These are phyloP conservation scores for Salvelinus alpinus DNA, from an alignment of 2,113 vertebrate species.

Conservation along the genomic window DNA sequence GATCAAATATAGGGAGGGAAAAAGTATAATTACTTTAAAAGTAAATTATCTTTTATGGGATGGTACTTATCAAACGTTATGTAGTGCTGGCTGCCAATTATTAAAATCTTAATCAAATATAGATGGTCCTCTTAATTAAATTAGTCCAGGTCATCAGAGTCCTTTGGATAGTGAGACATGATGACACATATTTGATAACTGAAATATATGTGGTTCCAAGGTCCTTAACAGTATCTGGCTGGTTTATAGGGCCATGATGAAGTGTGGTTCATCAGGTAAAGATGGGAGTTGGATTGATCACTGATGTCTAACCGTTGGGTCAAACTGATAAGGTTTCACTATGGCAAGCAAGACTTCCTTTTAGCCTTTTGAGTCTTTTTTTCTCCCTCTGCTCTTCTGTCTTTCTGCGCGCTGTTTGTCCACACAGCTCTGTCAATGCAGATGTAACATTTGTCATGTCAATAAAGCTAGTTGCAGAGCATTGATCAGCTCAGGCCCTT, in stretches of 20 bases:
- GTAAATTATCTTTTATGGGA: slow-evolving; percentile 51
- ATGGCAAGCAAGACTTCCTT: not conserved
- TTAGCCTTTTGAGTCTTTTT: not conserved
- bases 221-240: not conserved
- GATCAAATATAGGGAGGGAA: slow-evolving; percentile 29
- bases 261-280: not conserved
- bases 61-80: slow-evolving; percentile 50
- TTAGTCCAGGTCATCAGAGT: slow-evolving; percentile 51
- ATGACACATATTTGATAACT: slow-evolving; percentile 11
- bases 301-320: not conserved
- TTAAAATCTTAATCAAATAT: slow-evolving; percentile 56
- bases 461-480: slow-evolving; percentile 68
- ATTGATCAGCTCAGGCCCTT: slow-evolving; percentile 60
- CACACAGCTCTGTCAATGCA: slow-evolving; percentile 57
- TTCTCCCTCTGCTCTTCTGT: not conserved
- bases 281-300: not conserved
- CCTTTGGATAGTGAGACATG: slow-evolving; percentile 32
- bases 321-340: not conserved
- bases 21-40: slow-evolving; percentile 46
- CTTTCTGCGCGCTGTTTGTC: slow-evolving; percentile 43
- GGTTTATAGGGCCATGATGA: not conserved
- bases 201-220: not conserved
- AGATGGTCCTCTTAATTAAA: slow-evolving; percentile 56
- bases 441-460: slow-evolving; percentile 69
- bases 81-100: slow-evolving; percentile 41